These are phyloP conservation scores for Ivindomyrus marchei DNA, from an alignment of 2,113 vertebrate genomes.

Conservation along the genomic window DNA sequence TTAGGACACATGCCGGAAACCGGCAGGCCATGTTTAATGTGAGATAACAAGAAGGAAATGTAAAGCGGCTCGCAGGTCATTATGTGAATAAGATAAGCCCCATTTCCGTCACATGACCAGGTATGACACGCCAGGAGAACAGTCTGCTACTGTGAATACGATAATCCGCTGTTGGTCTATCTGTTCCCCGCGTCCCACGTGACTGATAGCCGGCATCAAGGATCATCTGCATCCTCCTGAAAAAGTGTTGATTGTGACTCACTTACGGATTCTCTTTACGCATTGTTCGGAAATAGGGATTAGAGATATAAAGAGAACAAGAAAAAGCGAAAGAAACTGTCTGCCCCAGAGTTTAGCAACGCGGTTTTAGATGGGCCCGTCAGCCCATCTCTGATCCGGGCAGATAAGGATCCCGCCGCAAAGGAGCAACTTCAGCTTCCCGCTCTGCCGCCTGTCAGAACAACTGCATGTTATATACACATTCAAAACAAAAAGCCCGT, in stretches of 20 bases:
- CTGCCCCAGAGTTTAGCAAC: neutral
- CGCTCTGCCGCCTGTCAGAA: neutral
- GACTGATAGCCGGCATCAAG: neutral
- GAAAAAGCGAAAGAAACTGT: neutral
- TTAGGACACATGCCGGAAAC: neutral
- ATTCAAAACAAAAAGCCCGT: neutral
- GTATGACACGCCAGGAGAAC: neutral
- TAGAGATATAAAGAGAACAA: neutral
- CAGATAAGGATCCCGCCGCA: neutral
- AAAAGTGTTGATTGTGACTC: neutral
- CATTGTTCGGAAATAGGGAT: too few relatives aligned
- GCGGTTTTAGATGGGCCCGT: neutral
- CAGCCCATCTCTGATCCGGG: neutral
- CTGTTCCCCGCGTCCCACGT: neutral
- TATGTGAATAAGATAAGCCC: constrained; percentile 8
- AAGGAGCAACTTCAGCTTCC: neutral
- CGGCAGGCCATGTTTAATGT: neutral
- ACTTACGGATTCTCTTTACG: neutral
- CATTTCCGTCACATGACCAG: constrained; percentile 12
- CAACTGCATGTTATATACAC: neutral
- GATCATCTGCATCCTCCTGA: neutral
- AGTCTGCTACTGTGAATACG: neutral
- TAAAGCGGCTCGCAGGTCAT: constrained; percentile 7
- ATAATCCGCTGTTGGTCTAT: neutral
- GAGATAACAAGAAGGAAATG: neutral